Base-by-base conservation (phyloP, 2,113 vertebrate genomes). In the Cepphus grylle region DNA sequence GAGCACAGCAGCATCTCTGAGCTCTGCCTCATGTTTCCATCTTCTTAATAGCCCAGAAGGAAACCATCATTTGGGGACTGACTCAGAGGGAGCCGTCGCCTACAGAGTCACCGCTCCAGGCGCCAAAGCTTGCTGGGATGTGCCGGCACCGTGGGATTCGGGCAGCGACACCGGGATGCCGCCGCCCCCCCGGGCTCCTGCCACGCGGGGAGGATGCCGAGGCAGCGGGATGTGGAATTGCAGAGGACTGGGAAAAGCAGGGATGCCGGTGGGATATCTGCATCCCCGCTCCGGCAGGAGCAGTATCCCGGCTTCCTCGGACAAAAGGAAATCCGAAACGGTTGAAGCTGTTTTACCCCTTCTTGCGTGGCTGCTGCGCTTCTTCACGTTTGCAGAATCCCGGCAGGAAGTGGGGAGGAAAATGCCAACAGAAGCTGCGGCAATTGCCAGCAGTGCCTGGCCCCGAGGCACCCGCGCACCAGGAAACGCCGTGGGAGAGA, bases 141-240 rank as follows among this genome's bases (percentile, higher is more conserved):
- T 43, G 84, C 19, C 1, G 10, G 62, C 43, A 20, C 49, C 2
- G 0, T 4, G 21, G 55, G 45, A 47, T 53, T 38, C 0, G 1
- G 53, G 45, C 26, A 43, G 30, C 3, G 5, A 25, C 8, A 34
- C 40, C 8, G 0, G 3, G 21, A 11, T 1, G 6, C 47, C 27
- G 32, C 26, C 18, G 13, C 56, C 8, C 7, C 5, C 0, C 26
- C 1, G 1, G 14, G 63, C 45, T 32, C 4, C 4, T n/a, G 50
- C 56, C 47, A 49, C 5, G 11, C 11, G 20, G 15, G 15, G 8
- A 47, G 2, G 1, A 13, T 4, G 3, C 43, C 3, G 1, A 5
- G 25, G 40, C 49, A 11, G 13, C 0, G 2, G 18, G 45, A 12
- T 10, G 18, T 10, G 18, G 70, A 22, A 18, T 16, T 3, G 3